Evolutionary conservation across 2,797 vertebrate genomes (phyloP).

Genomic region (Pseudotriccus pelzelni): DNA sequence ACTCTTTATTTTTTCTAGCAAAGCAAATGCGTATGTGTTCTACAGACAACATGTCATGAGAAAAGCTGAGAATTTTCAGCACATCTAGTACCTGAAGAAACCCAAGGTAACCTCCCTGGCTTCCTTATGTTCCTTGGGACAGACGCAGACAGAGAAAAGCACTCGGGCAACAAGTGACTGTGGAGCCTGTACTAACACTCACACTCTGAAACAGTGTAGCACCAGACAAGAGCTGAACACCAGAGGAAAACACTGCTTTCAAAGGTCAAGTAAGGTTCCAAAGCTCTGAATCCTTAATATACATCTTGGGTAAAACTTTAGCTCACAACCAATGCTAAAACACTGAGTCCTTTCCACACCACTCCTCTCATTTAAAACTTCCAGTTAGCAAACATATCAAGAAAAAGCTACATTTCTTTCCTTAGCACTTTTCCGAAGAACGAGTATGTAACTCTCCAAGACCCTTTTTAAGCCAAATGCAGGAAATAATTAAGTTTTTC

Average conservation of each 20-base stretch:
- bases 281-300: not conserved
- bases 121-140: not conserved
- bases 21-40: not conserved
- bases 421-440: not conserved
- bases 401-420: not conserved
- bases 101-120: not conserved
- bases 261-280: not conserved
- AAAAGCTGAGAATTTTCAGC: not conserved
- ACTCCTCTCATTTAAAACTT: not conserved
- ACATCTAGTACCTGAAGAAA: not conserved
- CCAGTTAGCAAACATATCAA: not conserved
- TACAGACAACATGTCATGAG: not conserved
- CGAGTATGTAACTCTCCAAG: not conserved
- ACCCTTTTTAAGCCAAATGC: not conserved
- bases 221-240: not conserved
- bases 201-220: not conserved
- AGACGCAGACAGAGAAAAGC: not conserved
- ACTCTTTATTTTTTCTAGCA: not conserved
- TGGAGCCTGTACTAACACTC: not conserved
- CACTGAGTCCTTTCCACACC: rapidly evolving
- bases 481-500: not conserved
- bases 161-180: not conserved
- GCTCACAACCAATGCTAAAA: not conserved
- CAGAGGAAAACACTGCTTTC: not conserved
- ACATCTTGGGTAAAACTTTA: not conserved